Evolutionary conservation across 2,113 vertebrate species (phyloP), one percentile per base, ranked within the genome.

Genomic region (Ibidorhyncha struthersii): DNA sequence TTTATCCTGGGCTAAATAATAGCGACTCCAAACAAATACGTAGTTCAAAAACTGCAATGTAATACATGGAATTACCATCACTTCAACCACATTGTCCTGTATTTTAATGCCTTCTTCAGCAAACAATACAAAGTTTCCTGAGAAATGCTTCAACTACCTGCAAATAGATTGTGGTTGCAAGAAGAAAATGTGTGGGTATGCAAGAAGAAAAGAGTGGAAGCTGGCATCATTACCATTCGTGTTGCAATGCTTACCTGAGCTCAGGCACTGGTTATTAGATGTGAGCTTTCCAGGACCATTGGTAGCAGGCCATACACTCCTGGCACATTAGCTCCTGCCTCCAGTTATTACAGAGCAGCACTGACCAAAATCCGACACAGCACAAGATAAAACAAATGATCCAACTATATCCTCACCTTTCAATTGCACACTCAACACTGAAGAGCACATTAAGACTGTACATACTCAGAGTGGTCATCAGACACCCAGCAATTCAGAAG

Each of bases 191-290:
- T n/a, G n/a, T n/a, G 30, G 41, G 6, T 61, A 22, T 32, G 14
- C 47, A n/a, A 50, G 41, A 26, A 69, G 8, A n/a, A 13, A 56
- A 32, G 32, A 50, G 19, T 12, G 25, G 29, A 82, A 69, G 43
- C 1, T 82, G 69, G 38, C 36, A 55, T 30, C 0, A 0, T 30
- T 12, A 22, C 18, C 1, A 4, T 4, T 6, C 18, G n/a, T 32
- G 25, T 38, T 52, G 22, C 25, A n/a, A 17, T 1, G 25, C 19
- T 40, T 43, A 29, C 30, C 36, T 23, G 26, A 72, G 21, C 56
- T 45, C 56, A n/a, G 15, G 20, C 26, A 43, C 3, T 5, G 8
- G 6, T 10, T 10, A 6, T 0, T 10, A 71, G n/a, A n/a, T 32
- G 12, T 10, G 11, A 36, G 21, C 19, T 43, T 32, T 1, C 19